Evolutionary conservation across 2,888 invertebrate genomes (phyloP).

Genomic region (Cancer borealis): DNA sequence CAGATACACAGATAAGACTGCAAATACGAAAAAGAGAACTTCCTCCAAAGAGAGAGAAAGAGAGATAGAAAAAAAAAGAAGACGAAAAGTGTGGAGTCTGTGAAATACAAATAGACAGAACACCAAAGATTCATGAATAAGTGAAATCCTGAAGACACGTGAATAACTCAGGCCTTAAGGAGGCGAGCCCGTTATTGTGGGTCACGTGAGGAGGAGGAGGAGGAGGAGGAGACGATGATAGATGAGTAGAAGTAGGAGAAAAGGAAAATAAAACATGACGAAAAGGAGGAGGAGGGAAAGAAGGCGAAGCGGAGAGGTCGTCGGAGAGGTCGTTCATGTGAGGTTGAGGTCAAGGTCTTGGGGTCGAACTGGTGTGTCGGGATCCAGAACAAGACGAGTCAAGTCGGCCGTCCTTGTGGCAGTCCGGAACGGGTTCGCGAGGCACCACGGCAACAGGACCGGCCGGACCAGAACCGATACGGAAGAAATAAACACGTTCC

Average conservation of each 20-base stretch:
- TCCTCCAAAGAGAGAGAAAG: neutral
- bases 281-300: neutral
- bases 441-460: neutral
- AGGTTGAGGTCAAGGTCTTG: conserved; percentile 34
- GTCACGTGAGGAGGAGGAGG: neutral
- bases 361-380: conserved; percentile 23
- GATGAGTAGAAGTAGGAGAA: neutral
- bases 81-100: neutral
- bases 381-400: conserved; percentile 12
- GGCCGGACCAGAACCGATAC: neutral
- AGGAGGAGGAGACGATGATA: neutral
- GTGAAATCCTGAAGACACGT: neutral
- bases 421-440: neutral
- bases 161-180: neutral
- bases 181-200: conserved; percentile 15
- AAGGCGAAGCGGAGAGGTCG: neutral
- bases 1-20: neutral
- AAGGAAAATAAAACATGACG: neutral
- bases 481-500: neutral
- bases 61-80: neutral
- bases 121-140: conserved; percentile 39
- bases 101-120: neutral
- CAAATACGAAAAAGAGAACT: neutral
- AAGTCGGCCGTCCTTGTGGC: neutral
- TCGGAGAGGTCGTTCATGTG: neutral